Base-by-base conservation (phyloP, 2,888 invertebrate species). In the Drosophila infuscata region DNA sequence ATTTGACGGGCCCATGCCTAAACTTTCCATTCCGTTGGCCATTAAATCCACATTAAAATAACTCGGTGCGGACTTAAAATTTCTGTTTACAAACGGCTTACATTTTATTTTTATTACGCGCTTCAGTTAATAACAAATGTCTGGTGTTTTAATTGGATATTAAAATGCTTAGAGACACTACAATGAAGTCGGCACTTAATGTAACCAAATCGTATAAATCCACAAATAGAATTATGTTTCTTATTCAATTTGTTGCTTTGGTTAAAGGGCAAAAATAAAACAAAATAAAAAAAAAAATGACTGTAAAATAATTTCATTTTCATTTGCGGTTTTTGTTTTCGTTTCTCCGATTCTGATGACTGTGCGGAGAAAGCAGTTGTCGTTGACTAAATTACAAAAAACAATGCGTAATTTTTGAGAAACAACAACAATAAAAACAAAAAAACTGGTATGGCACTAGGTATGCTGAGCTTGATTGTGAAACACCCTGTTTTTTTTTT, bases 301-400 rank as follows among this genome's bases (percentile, higher is more conserved):
- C 15, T 53, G 59, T 64, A 30, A 73, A 53, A 61, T 29, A 53
- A 30, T 43, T 73, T 66, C 43, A 25, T 81, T 82, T 81, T 81
- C 51, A 53, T 71, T 48, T 62, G 69, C 58, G 57, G 52, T 43
- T 51, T 69, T 76, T 83, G 78, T 46, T 63, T 80, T 83, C 68
- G 25, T 2, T 54, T 70, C 70, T 85, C 83, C 72, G 32, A 83
- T 86, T 83, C 79, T 86, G 79, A 73, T 86, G 79, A 73, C 62
- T n/a, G 48, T 17, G 38, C 51, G 59, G 86, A 73, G 84, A 84
- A 84, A 84, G 88, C 87, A 66, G 69, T n/a, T 65, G 76, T 51
- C 54, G 65, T 59, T 66, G 53, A 38, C 70, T 32, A 58, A 74
- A 49, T 17, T 63, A 53, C 15, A 58, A 46, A 65, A 71, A 63